A percentile compares a stretch with the other conserved stretches of the same genome.
Evolutionary conservation across 2,113 vertebrate species (phyloP).

Genomic region (Plecotus auritus): DNA sequence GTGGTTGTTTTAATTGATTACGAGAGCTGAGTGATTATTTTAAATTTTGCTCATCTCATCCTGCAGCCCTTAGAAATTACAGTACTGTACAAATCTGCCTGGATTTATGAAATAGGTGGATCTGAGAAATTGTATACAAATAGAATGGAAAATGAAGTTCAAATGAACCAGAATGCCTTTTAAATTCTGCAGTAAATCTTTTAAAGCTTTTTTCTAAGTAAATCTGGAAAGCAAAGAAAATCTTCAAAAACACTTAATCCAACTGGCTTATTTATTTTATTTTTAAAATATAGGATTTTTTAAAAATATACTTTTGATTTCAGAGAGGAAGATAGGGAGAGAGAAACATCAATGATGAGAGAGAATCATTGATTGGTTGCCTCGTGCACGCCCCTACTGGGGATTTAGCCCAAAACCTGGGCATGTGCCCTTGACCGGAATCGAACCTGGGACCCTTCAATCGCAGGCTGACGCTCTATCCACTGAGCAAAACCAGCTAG

Average conservation of each 20-base stretch:
- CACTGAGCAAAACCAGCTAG: too few species aligned
- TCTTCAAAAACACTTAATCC: not conserved
- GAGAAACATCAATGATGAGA: too few species aligned
- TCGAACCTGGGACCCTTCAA: too few species aligned
- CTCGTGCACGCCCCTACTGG: too few species aligned
- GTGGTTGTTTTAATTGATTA: not conserved
- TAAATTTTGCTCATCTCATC: not conserved
- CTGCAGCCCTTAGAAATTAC: not conserved
- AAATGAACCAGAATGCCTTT: not conserved
- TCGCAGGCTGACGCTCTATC: too few species aligned
- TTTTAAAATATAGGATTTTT: too few species aligned
- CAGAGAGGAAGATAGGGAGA: too few species aligned
- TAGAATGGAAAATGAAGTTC: not conserved
- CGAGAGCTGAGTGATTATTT: not conserved
- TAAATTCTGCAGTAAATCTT: not conserved
- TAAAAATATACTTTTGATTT: too few species aligned
- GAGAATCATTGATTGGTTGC: too few species aligned
- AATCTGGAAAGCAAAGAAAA: not conserved
- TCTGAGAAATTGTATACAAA: not conserved
- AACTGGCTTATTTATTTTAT: not conserved
- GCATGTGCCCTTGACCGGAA: too few species aligned
- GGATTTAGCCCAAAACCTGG: too few species aligned
- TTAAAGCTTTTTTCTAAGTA: not conserved
- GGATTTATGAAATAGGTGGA: not conserved
- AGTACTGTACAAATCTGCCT: not conserved